phyloP scores from a whole-genome alignment of 2,113 vertebrate species.

The Zapus hudsonius region DNA sequence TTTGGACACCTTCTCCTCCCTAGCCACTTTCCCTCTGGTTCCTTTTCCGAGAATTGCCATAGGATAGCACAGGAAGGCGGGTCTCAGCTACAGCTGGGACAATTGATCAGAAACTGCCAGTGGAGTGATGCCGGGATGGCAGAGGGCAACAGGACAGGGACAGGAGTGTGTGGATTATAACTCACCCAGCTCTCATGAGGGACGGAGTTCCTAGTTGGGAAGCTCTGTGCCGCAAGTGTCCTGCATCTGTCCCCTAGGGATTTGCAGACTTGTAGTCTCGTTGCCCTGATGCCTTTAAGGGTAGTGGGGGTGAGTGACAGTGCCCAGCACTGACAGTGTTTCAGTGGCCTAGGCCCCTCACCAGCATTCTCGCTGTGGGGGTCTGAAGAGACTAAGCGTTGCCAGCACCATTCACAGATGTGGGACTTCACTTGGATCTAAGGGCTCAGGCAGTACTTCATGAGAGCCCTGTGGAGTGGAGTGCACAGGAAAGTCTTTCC shows the following conservation, averaged over 20 bases:
- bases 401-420: not conserved
- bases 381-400: not conserved
- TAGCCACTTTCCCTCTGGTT: not conserved
- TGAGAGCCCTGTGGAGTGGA: not conserved
- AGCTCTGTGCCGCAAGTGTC: fast-evolving
- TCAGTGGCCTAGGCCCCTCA: not conserved
- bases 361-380: fast-evolving
- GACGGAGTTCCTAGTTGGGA: not conserved
- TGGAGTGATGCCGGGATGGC: not conserved
- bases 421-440: not conserved
- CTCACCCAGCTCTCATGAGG: fast-evolving
- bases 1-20: not conserved
- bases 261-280: not conserved
- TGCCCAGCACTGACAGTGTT: not conserved
- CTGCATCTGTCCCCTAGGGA: not conserved
- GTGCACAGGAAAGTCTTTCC: not conserved
- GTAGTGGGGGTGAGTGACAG: not conserved
- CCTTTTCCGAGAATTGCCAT: not conserved
- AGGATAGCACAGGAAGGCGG: not conserved
- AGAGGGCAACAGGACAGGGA: no score
- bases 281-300: not conserved
- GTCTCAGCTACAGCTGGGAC: not conserved
- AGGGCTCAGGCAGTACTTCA: not conserved
- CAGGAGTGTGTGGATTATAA: not conserved
- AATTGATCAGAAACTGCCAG: not conserved